Percentiles rank a stretch among this genome's conserved stretches.
Conservation (phyloP, 2,113 vertebrate genomes). For the Notechis scutatus region DNA sequence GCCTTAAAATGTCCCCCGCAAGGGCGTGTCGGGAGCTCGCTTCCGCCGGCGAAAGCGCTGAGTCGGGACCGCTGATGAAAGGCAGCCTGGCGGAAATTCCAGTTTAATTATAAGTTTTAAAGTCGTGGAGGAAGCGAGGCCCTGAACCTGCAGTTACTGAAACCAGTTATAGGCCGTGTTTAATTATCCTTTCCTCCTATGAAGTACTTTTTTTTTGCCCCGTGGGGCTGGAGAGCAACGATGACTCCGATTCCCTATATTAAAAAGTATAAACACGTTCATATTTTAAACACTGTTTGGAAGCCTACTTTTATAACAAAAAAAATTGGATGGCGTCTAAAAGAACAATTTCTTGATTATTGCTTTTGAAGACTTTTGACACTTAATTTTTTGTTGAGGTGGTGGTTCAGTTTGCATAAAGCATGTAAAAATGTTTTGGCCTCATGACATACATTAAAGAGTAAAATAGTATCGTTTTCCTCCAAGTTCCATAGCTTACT, state of each 20-base stretch:
- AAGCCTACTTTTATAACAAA: background rate
- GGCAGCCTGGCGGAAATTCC: background rate
- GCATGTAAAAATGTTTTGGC: background rate
- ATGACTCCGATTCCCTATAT: background rate
- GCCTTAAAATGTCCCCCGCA: background rate
- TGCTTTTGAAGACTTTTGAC: background rate
- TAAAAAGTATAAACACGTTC: background rate
- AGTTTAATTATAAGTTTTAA: background rate
- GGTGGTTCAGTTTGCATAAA: background rate
- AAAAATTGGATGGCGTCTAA: background rate
- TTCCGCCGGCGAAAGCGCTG: background rate
- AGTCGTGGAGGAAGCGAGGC: background rate
- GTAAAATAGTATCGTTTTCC: background rate
- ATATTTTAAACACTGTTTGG: background rate
- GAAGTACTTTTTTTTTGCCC: background rate
- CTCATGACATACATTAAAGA: background rate
- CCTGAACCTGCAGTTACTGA: background rate
- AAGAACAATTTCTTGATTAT: background rate
- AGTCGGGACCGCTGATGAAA: background rate
- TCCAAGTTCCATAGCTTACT: background rate
- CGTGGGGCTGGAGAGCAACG: background rate
- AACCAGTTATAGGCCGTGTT: background rate
- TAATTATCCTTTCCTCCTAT: background rate
- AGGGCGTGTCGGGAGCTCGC: background rate
- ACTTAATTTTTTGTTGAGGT: background rate